Evolutionary conservation across 2,888 invertebrate genomes (phyloP), one percentile per base, ranked within the genome.

Genomic region (Disparrhopalites patrizii): DNA sequence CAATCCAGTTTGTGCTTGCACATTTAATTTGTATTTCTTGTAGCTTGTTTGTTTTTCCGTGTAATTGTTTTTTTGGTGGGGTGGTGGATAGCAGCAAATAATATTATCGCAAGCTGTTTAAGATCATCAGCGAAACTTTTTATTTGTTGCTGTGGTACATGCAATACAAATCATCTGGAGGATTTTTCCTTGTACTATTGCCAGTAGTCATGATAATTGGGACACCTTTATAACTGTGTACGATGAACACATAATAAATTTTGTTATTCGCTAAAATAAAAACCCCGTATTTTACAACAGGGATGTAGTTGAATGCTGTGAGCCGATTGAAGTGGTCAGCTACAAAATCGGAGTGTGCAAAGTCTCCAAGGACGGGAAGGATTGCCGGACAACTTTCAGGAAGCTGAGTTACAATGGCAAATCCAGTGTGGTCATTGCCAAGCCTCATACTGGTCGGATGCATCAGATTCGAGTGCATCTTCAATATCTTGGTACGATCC

Each of bases 381-480:
- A 91, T 77, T 93, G 95, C 78, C 86, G 87, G 10, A 98, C 97
- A 0, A 86, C 88, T 71, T 99, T 98, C 83, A 88, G 91, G 79
- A 86, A 91, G 77, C 81, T 98, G 61, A 91, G 91, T 31, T 93
- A 84, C 81, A 93, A 96, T 80, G 87, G 88, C 2, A 88, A 87
- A 77, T 90, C 93, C 0, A 97, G 97, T 77, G 91, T 97, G 30
- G 95, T 99, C 8, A 84, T 91, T 36, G 97, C 96, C 82, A 88
- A 89, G 78, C 98, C 98, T 1, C 88, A 90, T 78, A 98, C 98
- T 0, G 99, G 99, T 1, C 84, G 99, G 70, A 99, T 98, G 89
- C 99, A 99, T 80, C 99, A 99, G 82, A 99, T 99, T 76, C 85
- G 99, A 71, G 96, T 99, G 31, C 99, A 99, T 81, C 85, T 98